A percentile compares a stretch with the other conserved stretches of the same genome.
Conservation (phyloP, 2,113 vertebrate species). For the Gallinago media region DNA sequence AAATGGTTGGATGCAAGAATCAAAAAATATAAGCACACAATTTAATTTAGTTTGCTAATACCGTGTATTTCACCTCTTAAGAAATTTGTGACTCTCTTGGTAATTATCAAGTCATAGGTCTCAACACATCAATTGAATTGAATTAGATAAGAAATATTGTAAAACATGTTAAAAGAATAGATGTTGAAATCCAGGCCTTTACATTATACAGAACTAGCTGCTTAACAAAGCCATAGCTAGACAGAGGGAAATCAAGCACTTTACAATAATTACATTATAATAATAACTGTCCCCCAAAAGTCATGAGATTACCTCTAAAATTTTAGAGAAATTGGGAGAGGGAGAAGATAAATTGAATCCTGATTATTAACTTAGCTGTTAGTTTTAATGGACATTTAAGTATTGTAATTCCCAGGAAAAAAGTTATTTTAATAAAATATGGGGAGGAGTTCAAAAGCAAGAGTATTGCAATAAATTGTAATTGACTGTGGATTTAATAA, state of each 20-base stretch:
- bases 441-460: background rate
- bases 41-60: background rate
- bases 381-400: background rate
- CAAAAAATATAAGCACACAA: background rate
- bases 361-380: background rate
- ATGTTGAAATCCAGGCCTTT: background rate
- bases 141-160: background rate
- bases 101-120: background rate
- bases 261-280: background rate
- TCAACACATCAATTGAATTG: background rate
- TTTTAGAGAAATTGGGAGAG: background rate
- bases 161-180: background rate
- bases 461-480: background rate
- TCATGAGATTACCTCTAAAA: background rate
- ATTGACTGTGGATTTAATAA: background rate
- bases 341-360: background rate
- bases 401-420: background rate
- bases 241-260: background rate
- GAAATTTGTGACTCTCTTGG: background rate
- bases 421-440: background rate
- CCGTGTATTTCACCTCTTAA: background rate
- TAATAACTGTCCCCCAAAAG: background rate
- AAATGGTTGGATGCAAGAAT: background rate
- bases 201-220: background rate
- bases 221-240: background rate